These are phyloP conservation scores for Campoplex capitator DNA, from an alignment of 2,888 invertebrate genomes.

Conservation along the genomic window DNA sequence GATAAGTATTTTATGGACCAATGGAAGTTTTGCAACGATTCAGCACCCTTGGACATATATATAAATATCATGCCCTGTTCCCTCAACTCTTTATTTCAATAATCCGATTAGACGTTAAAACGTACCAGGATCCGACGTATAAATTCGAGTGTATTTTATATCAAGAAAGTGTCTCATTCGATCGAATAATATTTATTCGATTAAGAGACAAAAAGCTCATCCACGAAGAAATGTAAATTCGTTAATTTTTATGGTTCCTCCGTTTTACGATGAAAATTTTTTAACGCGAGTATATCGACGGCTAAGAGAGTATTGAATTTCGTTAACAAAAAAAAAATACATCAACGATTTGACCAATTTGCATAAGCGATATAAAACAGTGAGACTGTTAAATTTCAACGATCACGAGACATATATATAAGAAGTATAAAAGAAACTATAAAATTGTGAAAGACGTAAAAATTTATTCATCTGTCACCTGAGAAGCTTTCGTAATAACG, in stretches of 20 bases:
- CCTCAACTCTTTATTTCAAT: constrained; percentile 16
- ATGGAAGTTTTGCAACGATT: constrained; percentile 20
- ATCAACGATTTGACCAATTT: constrained; percentile 1
- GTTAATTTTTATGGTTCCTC: not conserved
- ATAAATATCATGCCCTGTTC: not conserved
- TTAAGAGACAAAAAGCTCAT: not conserved
- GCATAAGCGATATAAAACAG: constrained; percentile 8
- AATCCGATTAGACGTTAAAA: not conserved
- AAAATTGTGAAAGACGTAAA: constrained; percentile 4
- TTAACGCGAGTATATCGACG: not conserved
- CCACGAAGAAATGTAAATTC: not conserved
- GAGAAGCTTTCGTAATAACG: constrained; percentile 12
- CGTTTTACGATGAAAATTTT: not conserved
- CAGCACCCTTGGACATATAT: not conserved
- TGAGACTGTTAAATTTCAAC: constrained; percentile 8
- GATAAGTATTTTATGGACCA: constrained; percentile 61
- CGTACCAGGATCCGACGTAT: not conserved
- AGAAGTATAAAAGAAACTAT: not conserved
- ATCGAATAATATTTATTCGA: constrained; percentile 4
- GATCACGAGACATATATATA: not conserved
- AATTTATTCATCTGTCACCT: constrained; percentile 13
- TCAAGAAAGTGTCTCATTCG: not conserved
- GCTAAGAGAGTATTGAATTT: not conserved
- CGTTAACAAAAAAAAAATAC: not conserved
- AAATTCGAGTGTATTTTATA: constrained; percentile 2